phyloP scores from a whole-genome alignment of 2,797 vertebrate species.

The Fundulus diaphanus region DNA sequence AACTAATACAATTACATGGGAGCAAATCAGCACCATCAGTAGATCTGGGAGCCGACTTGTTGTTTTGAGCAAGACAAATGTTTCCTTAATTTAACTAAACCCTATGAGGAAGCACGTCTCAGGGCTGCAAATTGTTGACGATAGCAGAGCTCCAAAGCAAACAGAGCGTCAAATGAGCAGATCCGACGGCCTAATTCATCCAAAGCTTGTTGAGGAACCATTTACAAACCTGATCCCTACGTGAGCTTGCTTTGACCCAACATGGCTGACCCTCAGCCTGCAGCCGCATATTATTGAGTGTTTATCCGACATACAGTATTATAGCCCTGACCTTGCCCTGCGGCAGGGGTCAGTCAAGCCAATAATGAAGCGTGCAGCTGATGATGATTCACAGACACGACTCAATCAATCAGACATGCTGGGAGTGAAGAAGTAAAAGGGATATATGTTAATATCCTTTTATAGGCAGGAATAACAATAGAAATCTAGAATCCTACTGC shows the following conservation, averaged over 20 bases:
- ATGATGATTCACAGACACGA: conserved; percentile 5
- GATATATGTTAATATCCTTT: background rate
- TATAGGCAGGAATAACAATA: background rate
- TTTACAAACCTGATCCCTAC: conserved; percentile 26
- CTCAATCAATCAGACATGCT: background rate
- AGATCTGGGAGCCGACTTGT: conserved; percentile 2
- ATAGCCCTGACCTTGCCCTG: background rate
- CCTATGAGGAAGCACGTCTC: conserved; percentile 29
- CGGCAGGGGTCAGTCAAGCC: conserved; percentile 13
- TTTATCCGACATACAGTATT: conserved; percentile 22
- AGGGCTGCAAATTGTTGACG: conserved; percentile 32
- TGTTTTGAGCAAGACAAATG: conserved; percentile 40
- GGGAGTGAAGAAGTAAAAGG: background rate
- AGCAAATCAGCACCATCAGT: conserved; percentile 22
- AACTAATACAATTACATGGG: conserved; percentile 12
- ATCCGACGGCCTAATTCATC: conserved; percentile 42
- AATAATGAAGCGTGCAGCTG: conserved; percentile 18
- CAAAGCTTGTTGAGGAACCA: conserved; percentile 25
- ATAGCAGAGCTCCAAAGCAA: conserved; percentile 53
- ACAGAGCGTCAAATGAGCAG: conserved; percentile 21
- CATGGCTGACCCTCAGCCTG: conserved; percentile 25
- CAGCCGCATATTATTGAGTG: conserved; percentile 21
- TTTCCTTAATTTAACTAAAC: conserved; percentile 45
- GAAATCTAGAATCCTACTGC: background rate
- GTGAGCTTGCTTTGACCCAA: conserved; percentile 16